phyloP scores from a whole-genome alignment of 2,113 vertebrate genomes.

The Scartelaos histophorus region DNA sequence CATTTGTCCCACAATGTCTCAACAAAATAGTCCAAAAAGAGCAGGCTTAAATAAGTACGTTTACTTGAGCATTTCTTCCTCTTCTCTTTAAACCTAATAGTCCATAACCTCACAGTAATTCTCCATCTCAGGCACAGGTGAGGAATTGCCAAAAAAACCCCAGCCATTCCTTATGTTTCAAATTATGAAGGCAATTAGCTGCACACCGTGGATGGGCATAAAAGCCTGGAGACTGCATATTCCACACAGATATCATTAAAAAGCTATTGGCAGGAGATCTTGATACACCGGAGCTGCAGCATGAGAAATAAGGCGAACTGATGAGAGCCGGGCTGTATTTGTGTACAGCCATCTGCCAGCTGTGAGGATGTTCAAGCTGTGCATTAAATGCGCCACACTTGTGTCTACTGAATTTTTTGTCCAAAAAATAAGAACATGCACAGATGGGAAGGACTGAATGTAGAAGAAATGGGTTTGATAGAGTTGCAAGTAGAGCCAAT shows the following conservation, averaged over 20 bases:
- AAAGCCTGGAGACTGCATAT: constrained; percentile 19
- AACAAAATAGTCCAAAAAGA: background rate
- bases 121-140: background rate
- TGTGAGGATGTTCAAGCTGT: constrained; percentile 13
- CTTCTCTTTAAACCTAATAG: background rate
- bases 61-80: background rate
- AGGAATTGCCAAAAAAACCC: constrained; percentile 21
- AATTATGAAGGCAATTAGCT: constrained; percentile 36
- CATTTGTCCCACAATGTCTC: background rate
- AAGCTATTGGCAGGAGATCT: constrained; percentile 41
- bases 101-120: constrained; percentile 7
- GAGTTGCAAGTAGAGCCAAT: background rate
- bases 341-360: constrained; percentile 21
- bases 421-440: constrained; percentile 1
- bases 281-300: constrained; percentile 22
- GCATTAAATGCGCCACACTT: constrained; percentile 12
- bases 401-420: constrained; percentile 1
- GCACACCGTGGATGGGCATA: constrained; percentile 9
- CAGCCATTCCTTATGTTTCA: constrained; percentile 14
- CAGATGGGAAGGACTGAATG: background rate
- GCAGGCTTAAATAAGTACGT: background rate
- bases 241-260: constrained; percentile 46
- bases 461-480: background rate
- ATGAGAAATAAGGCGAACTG: constrained; percentile 10
- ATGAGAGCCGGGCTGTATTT: constrained; percentile 7